Base-by-base conservation (phyloP, 2,888 invertebrate species). In the Lomographa bimaculata region DNA sequence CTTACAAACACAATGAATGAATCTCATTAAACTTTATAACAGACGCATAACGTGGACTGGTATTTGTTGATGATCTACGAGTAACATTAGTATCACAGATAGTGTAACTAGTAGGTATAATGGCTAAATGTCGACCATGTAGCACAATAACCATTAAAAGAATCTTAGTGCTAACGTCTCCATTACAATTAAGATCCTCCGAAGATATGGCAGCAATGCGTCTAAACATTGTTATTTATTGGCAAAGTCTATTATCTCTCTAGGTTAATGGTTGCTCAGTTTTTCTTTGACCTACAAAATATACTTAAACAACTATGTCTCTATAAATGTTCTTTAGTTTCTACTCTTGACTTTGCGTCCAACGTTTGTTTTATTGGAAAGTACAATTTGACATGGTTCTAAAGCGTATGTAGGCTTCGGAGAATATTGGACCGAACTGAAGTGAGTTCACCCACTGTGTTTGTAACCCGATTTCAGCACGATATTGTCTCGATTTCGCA, bases 251-350 rank as follows among this genome's bases (percentile, higher is more conserved):
- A 50, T 49, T 48, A 50, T 52, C 48, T 54, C 36, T 46, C 19
- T 57, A 37, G 57, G 57, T 51, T 53, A 53, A 57, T 57, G 44
- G 46, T 28, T 40, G 27, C 32, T 40, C 35, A 16, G 30, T 14
- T 36, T 42, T 35, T 26, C 27, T 32, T 27, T 12, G 5, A 26
- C 39, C 27, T 19, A 30, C 26, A 24, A 16, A 12, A 21, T 14
- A 12, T 19, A 20, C 18, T 3, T 3, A 1, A 18, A 32, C 19
- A n/a, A 34, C 34, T 12, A 5, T 29, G 14, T 29, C 34, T n/a
- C 16, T 16, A 3, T 23, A 19, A 14, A 5, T 14, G 6, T 28
- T 7, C 10, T 6, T 2, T 1, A 2, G 1, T 25, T 12, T 21
- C 16, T 1, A 6, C 18, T 18, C 2, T 17, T 27, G 1, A 8